Evolutionary conservation across 2,797 vertebrate species (phyloP), one percentile per base, ranked within the genome.

Genomic region (Passerculus sandwichensis): DNA sequence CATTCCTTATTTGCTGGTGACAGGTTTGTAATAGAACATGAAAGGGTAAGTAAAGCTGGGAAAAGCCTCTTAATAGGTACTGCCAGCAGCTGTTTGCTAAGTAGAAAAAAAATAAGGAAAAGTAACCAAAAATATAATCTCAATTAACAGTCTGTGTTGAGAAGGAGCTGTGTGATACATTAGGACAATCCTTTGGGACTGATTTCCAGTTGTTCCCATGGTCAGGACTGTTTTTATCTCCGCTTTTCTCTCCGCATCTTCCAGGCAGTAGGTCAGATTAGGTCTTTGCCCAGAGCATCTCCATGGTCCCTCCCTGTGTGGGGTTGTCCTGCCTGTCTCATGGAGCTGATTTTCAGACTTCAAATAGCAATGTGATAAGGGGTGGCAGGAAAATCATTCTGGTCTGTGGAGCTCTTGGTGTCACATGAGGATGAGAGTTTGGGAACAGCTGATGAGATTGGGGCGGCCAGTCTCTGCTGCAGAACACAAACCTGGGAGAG

Each of bases 341-440:
- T 23, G 4, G 4, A 86, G 62, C 42, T 1, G 2, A 36, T 91
- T 94, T 30, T 30, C 23, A 56, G 65, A 48, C 40, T 78, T 61
- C 6, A 53, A 3, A 64, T 38, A 69, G 18, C 34, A 48, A 62
- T 72, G 15, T 1, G 1, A 5, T 78, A 53, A 60, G 18, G 15
- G 16, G 9, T 2, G 0, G 19, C 42, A 81, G 40, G 19, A 88
- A 85, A 54, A 62, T 26, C 2, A 3, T 80, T 85, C 27, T 56
- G 11, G 59, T 88, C 30, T 0, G 0, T 0, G 0, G 40, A 67
- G 25, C 30, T 65, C 27, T 45, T 16, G 2, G 14, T 76, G 29
- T 76, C 9, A 7, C 50, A 21, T 23, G 19, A 56, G 9, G 26
- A 6, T 2, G 4, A 73, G 47, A 87, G 21, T 47, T 16, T 78